Evolutionary conservation across 1,140 invertebrate genomes (phyloP), one percentile per base, ranked within the genome.

Genomic region (Acromyrmex charruanus): DNA sequence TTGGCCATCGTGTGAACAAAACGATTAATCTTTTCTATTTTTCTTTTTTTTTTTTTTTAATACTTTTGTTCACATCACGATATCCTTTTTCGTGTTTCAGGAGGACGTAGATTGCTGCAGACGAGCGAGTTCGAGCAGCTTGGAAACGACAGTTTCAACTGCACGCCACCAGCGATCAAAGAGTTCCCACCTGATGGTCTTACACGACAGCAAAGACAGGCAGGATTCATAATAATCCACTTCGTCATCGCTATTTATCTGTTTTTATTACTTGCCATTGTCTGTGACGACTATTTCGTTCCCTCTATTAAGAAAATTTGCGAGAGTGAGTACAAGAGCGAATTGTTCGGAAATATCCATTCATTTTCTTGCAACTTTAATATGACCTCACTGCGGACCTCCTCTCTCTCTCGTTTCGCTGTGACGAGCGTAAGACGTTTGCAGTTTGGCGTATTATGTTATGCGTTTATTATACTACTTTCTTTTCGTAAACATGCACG

Each of bases 281-380:
- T 97, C 7, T 97, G 96, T 90, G 96, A 97, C 91, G 95, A 96
- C 59, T 96, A 95, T 88, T 96, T 97, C 86, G 96, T 97, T 0
- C 96, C 96, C 0, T 96, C 96, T 35, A 96, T 97, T 59, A 96
- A 96, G 92, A 96, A 95, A 82, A 96, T 97, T 84, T 96, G 96
- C 87, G 95, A 96, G 61, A 94, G 96, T 96, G 86, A 95, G 95
- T 95, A 49, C 28, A 49, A 61, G 58, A 84, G 44, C 28, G 44
- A 44, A 85, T 63, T 28, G 10, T 59, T 44, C 69, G 28, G 49
- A 51, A 51, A 66, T n/a, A n/a, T 63, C 49, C 39, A 21, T 18
- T 1, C 69, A 39, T 44, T 25, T 25, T 68, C 39, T 71, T 39
- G 44, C 16, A 12, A 51, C 14, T 12, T 69, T 49, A 69, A 69